A percentile compares a stretch with the other conserved stretches of the same genome.
phyloP scores from a whole-genome alignment of 37 sponge, comb jelly and placozoan genomes.

The Beroe forskalii region DNA sequence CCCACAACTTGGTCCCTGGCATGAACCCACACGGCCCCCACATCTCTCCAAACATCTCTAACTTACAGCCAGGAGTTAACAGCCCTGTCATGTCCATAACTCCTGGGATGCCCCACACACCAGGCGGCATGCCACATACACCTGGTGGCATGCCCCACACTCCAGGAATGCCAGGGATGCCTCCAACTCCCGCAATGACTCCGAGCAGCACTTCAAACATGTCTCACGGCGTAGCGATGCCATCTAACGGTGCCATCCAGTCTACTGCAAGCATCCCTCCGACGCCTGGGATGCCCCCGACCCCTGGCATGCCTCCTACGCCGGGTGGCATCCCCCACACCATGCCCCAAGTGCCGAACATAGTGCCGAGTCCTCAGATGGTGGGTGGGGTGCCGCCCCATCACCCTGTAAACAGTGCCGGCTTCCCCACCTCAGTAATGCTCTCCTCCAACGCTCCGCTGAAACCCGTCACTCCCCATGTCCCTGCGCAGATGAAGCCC shows the following conservation, averaged over 20 bases:
- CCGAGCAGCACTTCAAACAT: constrained; percentile 14
- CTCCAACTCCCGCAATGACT: constrained; percentile 48
- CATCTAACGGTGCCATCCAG: not conserved
- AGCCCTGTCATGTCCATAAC: not conserved
- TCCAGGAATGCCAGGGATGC: constrained; percentile 20
- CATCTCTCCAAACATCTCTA: not conserved
- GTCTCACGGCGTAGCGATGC: not conserved
- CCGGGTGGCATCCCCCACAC: constrained; percentile 24
- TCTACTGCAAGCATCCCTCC: not conserved
- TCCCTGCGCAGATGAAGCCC: not conserved
- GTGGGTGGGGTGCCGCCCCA: not conserved
- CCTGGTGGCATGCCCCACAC: constrained; percentile 34
- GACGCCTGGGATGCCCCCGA: not conserved
- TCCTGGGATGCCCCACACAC: constrained; percentile 22
- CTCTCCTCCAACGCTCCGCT: constrained; percentile 40
- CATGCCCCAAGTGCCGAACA: constrained; percentile 36
- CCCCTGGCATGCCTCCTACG: constrained; percentile 32
- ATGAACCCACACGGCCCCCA: constrained; percentile 3
- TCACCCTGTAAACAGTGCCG: constrained; percentile 8
- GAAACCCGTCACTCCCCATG: constrained; percentile 9
- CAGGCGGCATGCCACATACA: not conserved
- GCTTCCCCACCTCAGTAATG: constrained; percentile 24
- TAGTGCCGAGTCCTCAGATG: constrained; percentile 59
- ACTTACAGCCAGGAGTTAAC: not conserved
- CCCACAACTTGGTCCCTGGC: constrained; percentile 3